Percentiles rank a stretch among this genome's conserved stretches.
These are phyloP conservation scores for Melanerpes formicivorus DNA, from an alignment of 2,113 vertebrate species.

Conservation along the genomic window DNA sequence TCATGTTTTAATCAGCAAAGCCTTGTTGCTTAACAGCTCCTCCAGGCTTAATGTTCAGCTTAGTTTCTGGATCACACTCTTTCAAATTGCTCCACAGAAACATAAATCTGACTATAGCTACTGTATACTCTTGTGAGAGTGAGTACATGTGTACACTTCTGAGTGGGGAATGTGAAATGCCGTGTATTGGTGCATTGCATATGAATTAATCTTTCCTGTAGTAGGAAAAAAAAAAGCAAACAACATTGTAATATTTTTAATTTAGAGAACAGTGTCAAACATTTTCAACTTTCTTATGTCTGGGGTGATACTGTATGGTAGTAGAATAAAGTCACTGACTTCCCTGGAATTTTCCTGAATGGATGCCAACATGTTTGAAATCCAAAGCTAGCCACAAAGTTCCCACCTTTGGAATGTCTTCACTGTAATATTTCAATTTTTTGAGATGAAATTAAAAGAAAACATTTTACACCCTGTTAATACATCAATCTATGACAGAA, in stretches of 20 bases:
- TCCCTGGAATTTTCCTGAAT: background rate
- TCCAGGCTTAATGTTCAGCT: slow-evolving; percentile 63
- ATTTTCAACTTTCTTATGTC: background rate
- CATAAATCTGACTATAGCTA: slow-evolving; percentile 59
- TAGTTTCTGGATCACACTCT: slow-evolving; percentile 54
- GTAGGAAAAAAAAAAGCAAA: background rate
- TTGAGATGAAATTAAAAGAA: background rate
- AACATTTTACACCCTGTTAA: background rate
- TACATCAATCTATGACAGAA: background rate
- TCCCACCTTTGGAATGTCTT: background rate
- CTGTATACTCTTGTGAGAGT: slow-evolving; percentile 48
- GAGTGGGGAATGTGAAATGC: slow-evolving; percentile 10
- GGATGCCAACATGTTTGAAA: background rate
- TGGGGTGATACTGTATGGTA: background rate
- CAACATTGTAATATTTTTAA: background rate
- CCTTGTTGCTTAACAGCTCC: slow-evolving; percentile 59
- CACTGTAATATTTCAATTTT: background rate
- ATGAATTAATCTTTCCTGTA: background rate
- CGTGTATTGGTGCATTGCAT: background rate
- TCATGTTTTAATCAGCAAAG: slow-evolving; percentile 70
- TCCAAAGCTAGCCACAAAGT: background rate
- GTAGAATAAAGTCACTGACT: background rate
- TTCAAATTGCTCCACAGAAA: slow-evolving; percentile 67
- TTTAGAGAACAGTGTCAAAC: background rate
- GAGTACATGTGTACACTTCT: slow-evolving; percentile 34